Percentiles rank a stretch among this genome's conserved stretches.
Evolutionary conservation across 2,888 invertebrate genomes (phyloP).

Genomic region (Synanthedon myopaeformis): DNA sequence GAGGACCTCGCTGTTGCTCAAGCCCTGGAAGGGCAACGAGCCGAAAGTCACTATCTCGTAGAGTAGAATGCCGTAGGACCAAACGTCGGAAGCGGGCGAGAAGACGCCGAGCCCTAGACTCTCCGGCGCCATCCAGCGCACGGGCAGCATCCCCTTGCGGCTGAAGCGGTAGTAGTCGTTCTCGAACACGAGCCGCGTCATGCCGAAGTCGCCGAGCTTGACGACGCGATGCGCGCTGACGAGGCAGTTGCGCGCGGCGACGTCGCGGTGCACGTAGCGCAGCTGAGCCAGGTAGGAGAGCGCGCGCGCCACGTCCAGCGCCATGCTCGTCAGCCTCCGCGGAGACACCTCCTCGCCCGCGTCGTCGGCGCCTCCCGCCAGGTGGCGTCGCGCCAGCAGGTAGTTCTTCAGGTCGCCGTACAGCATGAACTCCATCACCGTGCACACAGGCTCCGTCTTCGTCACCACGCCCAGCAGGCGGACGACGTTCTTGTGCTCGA

Average conservation of each 20-base stretch:
- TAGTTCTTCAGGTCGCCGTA: slow-evolving; percentile 93
- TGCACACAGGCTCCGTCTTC: slow-evolving; percentile 87
- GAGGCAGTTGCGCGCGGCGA: slow-evolving; percentile 83
- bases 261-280: slow-evolving; percentile 91
- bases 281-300: slow-evolving; percentile 85
- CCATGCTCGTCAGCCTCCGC: slow-evolving; percentile 85
- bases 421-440: slow-evolving; percentile 94
- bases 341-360: slow-evolving; percentile 83
- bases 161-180: slow-evolving; percentile 91
- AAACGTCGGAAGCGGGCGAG: slow-evolving; percentile 88
- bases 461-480: slow-evolving; percentile 88
- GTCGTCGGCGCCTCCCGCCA: slow-evolving; percentile 77
- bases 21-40: slow-evolving; percentile 89
- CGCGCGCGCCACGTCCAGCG: slow-evolving; percentile 88
- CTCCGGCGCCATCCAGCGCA: slow-evolving; percentile 95
- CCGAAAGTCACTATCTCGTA: slow-evolving; percentile 93
- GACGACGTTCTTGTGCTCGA: slow-evolving; percentile 91
- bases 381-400: slow-evolving; percentile 84
- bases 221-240: slow-evolving; percentile 80
- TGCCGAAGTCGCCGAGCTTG: slow-evolving; percentile 91
- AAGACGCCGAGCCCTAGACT: slow-evolving; percentile 85
- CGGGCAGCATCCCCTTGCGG: slow-evolving; percentile 88
- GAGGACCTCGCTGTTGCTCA: slow-evolving; percentile 87
- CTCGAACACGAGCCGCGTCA: slow-evolving; percentile 89
- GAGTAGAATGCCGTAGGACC: slow-evolving; percentile 89